Base-by-base conservation (phyloP, 2,888 invertebrate genomes). In the Candidula unifasciata region DNA sequence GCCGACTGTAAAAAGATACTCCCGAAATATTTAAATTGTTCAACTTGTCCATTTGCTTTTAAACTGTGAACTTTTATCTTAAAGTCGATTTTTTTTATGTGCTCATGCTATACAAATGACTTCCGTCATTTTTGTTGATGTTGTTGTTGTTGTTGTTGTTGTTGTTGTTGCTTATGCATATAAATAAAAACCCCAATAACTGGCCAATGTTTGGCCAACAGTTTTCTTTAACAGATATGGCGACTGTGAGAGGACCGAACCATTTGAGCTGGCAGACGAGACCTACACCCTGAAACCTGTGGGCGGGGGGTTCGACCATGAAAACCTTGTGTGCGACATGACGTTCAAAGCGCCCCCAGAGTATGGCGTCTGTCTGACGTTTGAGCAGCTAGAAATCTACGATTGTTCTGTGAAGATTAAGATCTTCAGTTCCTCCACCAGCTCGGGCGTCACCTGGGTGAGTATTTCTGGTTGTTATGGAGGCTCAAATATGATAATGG, bases 331-430 rank as follows among this genome's bases (percentile, higher is more conserved):
- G n/a, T 91, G 91, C 83, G 83, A 82, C 24, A 86, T 91, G 77
- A 88, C 87, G 44, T 90, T 91, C 85, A 88, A 88, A 82, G 87
- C 90, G 1, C 86, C 86, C 24, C 27, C 84, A 13, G 87, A 88
- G 37, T 87, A 89, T 35, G 88, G 89, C 78, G 80, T 91, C 30
- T 91, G 91, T 82, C 77, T 90, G 16, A 88, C 88, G 52, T 90
- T 91, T 86, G 85, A 86, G 16, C 80, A 84, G 6, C 86, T 89
- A 37, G 27, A 76, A 1, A 88, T 91, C n/a, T 77, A 66, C 1
- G 87, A 87, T 82, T 88, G 88, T 83, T 84, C 86, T 77, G 87
- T 89, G 24, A 86, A 85, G 37, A 76, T 90, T 35, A 77, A 86
- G 27, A 84, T 89, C 18, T 89, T 87, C 85, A 87, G 88, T 21